phyloP scores from a whole-genome alignment of 1,140 invertebrate species.

The Bombyx mandarina region DNA sequence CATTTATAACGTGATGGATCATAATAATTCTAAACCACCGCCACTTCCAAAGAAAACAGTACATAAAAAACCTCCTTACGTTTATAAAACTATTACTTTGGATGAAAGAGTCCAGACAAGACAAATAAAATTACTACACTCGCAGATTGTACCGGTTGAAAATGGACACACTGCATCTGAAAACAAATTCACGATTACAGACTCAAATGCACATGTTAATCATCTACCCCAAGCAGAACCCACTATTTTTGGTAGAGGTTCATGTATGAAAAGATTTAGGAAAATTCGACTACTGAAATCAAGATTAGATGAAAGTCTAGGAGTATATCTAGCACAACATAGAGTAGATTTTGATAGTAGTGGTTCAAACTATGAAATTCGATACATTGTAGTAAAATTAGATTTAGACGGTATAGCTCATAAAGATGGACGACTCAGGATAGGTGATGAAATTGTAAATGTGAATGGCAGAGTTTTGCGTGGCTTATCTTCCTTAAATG shows the following conservation, averaged over 20 bases:
- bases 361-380: conserved; percentile 73
- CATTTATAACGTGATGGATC: conserved; percentile 27
- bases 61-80: conserved; percentile 57
- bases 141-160: conserved; percentile 53
- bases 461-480: conserved; percentile 86
- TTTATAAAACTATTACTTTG: conserved; percentile 66
- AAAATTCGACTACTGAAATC: conserved; percentile 73
- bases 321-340: conserved; percentile 79
- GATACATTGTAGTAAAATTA: conserved; percentile 87
- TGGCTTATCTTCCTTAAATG: conserved; percentile 78
- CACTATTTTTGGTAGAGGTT: conserved; percentile 58
- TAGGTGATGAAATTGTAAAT: conserved; percentile 89
- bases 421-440: conserved; percentile 83
- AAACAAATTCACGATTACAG: conserved; percentile 20
- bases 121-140: conserved; percentile 65
- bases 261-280: conserved; percentile 70
- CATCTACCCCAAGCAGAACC: conserved; percentile 24
- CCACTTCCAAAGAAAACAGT: conserved; percentile 62
- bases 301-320: conserved; percentile 77
- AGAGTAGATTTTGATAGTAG: conserved; percentile 67
- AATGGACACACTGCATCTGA: conserved; percentile 43
- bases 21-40: conserved; percentile 57
- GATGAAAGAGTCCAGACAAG: conserved; percentile 68
- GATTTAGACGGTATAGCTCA: conserved; percentile 86
- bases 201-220: conserved; percentile 13